Conservation (phyloP, 2,888 invertebrate genomes). For the Autographa pulchrina region DNA sequence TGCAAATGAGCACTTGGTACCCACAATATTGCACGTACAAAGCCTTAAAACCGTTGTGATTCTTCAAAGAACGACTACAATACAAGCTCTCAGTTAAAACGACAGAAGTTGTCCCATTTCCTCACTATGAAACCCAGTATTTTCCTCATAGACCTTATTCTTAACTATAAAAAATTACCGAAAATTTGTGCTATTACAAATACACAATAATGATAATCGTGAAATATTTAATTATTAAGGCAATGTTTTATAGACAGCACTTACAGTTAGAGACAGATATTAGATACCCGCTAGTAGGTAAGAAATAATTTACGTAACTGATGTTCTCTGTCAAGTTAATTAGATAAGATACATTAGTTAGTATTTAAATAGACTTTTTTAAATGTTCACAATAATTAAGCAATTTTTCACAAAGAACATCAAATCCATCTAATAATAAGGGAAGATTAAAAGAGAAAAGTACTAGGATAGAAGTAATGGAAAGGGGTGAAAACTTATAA, state of each 20-base stretch:
- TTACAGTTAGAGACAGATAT: slow-evolving; percentile 65
- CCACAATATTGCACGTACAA: slow-evolving; percentile 10
- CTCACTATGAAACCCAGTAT: slow-evolving; percentile 27
- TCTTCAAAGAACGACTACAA: not conserved
- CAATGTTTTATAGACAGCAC: slow-evolving; percentile 83
- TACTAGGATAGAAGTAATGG: slow-evolving; percentile 66
- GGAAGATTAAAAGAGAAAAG: slow-evolving; percentile 57
- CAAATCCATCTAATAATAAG: slow-evolving; percentile 42
- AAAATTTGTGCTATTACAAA: slow-evolving; percentile 77
- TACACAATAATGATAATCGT: slow-evolving; percentile 70
- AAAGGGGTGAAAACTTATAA: slow-evolving; percentile 64
- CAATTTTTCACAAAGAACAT: slow-evolving; percentile 41
- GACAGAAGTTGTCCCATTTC: slow-evolving; percentile 5
- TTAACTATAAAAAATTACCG: slow-evolving; percentile 61
- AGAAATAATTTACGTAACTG: slow-evolving; percentile 47
- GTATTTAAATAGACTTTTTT: slow-evolving; percentile 8
- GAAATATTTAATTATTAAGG: slow-evolving; percentile 79
- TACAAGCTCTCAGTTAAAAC: slow-evolving; percentile 11
- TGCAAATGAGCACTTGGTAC: slow-evolving; percentile 25
- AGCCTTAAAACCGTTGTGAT: not conserved
- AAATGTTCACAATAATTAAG: slow-evolving; percentile 6
- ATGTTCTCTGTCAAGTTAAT: slow-evolving; percentile 35
- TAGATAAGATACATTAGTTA: slow-evolving; percentile 14
- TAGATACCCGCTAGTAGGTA: slow-evolving; percentile 61
- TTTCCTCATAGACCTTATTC: slow-evolving; percentile 41